These are phyloP conservation scores for Ectemnius cavifrons DNA, from an alignment of 2,888 invertebrate genomes.

Conservation along the genomic window DNA sequence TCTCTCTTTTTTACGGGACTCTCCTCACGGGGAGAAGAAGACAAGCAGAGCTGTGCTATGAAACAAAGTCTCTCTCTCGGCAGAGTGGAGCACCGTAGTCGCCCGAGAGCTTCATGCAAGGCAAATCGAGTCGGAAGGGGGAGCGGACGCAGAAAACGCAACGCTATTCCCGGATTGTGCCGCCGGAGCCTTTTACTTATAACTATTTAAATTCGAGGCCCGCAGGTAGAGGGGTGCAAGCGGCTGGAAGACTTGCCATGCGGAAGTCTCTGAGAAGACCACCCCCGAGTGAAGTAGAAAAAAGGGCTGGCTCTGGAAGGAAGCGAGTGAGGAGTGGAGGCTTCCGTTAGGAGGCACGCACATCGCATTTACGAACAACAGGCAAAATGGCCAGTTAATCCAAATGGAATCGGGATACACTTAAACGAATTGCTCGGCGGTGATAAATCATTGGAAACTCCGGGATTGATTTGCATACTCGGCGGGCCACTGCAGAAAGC, in stretches of 20 bases:
- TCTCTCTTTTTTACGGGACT: neutral
- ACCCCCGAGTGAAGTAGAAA: neutral
- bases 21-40: neutral
- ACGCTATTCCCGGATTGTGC: slow-evolving; percentile 71
- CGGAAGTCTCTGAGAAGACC: slow-evolving; percentile 10
- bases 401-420: slow-evolving; percentile 76
- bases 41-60: slow-evolving; percentile 41
- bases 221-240: slow-evolving; percentile 51
- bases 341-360: neutral
- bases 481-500: slow-evolving; percentile 57
- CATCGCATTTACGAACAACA: slow-evolving; percentile 35
- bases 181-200: slow-evolving; percentile 74
- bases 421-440: slow-evolving; percentile 76
- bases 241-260: slow-evolving; percentile 11
- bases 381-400: slow-evolving; percentile 62
- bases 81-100: slow-evolving; percentile 27
- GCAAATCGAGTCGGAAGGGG: slow-evolving; percentile 72
- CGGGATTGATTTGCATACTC: slow-evolving; percentile 77
- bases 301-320: neutral
- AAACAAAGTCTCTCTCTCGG: slow-evolving; percentile 59
- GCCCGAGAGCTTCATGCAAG: slow-evolving; percentile 76
- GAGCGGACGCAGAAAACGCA: slow-evolving; percentile 59
- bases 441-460: slow-evolving; percentile 74
- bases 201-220: slow-evolving; percentile 73
- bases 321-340: neutral